Evolutionary conservation across 2,797 vertebrate species (phyloP).

Genomic region (Peromyscus nudipes): DNA sequence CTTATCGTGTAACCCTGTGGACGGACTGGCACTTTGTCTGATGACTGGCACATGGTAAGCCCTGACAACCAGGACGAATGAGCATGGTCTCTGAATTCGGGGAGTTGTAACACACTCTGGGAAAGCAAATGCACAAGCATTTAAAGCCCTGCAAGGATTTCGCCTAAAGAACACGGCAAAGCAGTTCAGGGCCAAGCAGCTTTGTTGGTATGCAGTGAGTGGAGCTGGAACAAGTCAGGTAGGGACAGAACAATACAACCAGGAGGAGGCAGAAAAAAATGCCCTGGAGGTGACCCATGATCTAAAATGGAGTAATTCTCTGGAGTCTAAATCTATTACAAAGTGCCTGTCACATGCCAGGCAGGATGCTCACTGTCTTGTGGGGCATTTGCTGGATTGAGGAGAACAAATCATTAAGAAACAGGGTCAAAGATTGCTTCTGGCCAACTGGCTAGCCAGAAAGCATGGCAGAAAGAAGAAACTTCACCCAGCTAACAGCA

Average conservation of each 20-base stretch:
- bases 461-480: neutral
- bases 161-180: neutral
- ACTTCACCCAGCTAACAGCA: neutral
- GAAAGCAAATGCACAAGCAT: neutral
- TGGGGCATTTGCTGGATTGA: neutral
- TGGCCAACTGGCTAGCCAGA: neutral
- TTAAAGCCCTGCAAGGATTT: neutral
- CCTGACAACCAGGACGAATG: neutral
- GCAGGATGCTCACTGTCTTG: neutral
- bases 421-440: neutral
- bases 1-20: neutral
- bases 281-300: neutral
- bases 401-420: conserved; percentile 16
- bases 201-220: neutral
- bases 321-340: conserved; percentile 28
- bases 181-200: neutral
- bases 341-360: neutral
- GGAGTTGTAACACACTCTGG: neutral
- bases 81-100: neutral
- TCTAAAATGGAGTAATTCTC: neutral
- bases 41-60: neutral
- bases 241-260: neutral
- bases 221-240: neutral
- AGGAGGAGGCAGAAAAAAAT: neutral
- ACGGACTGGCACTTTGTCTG: neutral